These are phyloP conservation scores for Potamilus streckersoni DNA, from an alignment of 1,140 invertebrate genomes.

Conservation along the genomic window DNA sequence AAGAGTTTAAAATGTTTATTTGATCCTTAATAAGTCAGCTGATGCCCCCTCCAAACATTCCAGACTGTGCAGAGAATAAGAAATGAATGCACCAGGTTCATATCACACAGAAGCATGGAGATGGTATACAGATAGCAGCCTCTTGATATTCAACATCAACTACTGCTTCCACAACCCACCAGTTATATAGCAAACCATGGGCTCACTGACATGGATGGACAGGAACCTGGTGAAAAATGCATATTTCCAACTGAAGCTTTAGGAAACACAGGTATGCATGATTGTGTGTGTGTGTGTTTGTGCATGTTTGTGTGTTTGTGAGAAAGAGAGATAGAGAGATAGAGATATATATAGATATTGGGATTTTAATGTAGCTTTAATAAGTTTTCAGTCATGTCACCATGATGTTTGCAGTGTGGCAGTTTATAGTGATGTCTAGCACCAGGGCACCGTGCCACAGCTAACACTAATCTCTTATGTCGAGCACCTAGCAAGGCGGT, in stretches of 20 bases:
- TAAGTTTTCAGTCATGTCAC: no score
- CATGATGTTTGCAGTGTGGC: no score
- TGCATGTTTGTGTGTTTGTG: no score
- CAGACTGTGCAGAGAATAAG: conserved; percentile 82
- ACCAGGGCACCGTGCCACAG: no score
- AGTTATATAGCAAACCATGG: conserved; percentile 50
- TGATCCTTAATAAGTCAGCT: conserved; percentile 43
- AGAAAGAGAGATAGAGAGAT: no score
- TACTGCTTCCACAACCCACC: conserved; percentile 68
- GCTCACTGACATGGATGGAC: conserved; percentile 44
- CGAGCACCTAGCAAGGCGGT: no score
- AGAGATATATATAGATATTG: no score
- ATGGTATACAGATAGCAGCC: conserved; percentile 64
- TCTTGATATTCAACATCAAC: conserved; percentile 74
- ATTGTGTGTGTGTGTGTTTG: no score
- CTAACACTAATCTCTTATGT: no score
- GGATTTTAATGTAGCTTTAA: no score
- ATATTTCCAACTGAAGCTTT: conserved; percentile 80
- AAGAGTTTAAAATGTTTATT: not conserved
- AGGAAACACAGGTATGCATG: conserved; percentile 75
- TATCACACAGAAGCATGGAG: conserved; percentile 35
- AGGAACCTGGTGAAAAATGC: conserved; percentile 76
- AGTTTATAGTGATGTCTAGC: no score
- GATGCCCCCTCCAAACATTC: conserved; percentile 70
- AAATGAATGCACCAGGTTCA: not conserved